These are phyloP conservation scores for Julus scanicus DNA, from an alignment of 2,888 invertebrate species.

Conservation along the genomic window DNA sequence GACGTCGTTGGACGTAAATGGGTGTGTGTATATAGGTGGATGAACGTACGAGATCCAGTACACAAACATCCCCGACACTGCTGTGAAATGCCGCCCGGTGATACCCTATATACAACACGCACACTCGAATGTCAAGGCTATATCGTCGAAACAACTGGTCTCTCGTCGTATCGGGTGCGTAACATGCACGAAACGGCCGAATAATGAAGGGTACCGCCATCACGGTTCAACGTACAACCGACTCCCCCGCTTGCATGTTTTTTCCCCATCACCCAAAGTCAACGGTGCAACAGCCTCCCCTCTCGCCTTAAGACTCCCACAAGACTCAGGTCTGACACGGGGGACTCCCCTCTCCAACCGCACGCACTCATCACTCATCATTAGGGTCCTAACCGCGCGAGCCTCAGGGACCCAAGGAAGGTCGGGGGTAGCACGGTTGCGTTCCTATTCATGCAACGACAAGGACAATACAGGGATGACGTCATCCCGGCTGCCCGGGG, in stretches of 20 bases:
- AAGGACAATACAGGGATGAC: neutral
- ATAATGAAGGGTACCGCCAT: neutral
- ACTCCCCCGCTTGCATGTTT: neutral
- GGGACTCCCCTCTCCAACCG: neutral
- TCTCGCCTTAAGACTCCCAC: neutral
- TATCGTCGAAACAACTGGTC: too few species aligned
- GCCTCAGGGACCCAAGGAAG: neutral
- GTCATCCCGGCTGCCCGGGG: neutral
- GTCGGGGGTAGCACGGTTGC: neutral
- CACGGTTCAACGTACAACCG: neutral
- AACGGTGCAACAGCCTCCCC: slow-evolving; percentile 14
- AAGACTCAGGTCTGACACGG: neutral
- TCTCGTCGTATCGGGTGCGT: neutral
- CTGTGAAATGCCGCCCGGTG: neutral
- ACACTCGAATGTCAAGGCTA: neutral
- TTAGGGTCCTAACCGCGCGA: neutral
- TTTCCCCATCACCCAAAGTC: slow-evolving; percentile 4
- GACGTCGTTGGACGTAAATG: too few species aligned
- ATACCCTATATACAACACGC: neutral
- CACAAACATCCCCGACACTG: neutral
- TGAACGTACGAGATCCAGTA: neutral
- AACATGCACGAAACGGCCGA: neutral
- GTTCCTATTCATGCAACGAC: neutral
- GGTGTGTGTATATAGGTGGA: too few species aligned
- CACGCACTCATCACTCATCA: slow-evolving; percentile 30